Base-by-base conservation (phyloP, 2,888 invertebrate species). In the Sinodicranocentrus sp. region DNA sequence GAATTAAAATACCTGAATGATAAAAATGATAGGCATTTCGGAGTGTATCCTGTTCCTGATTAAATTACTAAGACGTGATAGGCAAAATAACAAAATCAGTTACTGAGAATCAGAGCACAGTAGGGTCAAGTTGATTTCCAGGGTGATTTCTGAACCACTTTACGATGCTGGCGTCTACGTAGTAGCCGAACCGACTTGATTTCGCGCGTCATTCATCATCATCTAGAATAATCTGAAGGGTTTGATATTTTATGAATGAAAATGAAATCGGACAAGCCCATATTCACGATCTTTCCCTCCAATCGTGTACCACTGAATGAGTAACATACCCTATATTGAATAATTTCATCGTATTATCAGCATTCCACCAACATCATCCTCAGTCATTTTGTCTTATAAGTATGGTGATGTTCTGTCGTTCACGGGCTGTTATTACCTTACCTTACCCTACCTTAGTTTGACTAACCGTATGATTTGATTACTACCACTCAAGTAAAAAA, bases 211-310 rank as follows among this genome's bases (percentile, higher is more conserved):
- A 82, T 82, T n/a, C 68, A 57, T 72, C 65, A 59, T 73, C 61
- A 57, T 57, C 65, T 19, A 15, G 25, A 26, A 25, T 76, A 28
- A 28, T 67, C 75, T 15, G 28, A 39, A 13, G 39, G 68, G 48
- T 75, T 80, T 80, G 80, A 68, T 82, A 75, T 82, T 82, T 76
- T 84, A 85, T 86, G 85, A 86, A 86, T 86, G 85, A 86, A 86
- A 86, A 84, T 83, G 84, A 86, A 82, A 86, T 77, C 77, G 80
- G 82, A 73, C 85, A 85, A 86, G 86, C 84, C 86, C 84, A 84
- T 75, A 82, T 85, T 82, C 84, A 84, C 75, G 84, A 79, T 84
- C 77, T 79, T 73, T 52, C 63, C 68, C 68, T 39, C 61, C 54
- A 68, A 73, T 19, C 44, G 61, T 61, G 57, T 57, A 57, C 57